Evolutionary conservation across 2,888 invertebrate genomes (phyloP), one percentile per base, ranked within the genome.

Genomic region (Lapara coniferarum): DNA sequence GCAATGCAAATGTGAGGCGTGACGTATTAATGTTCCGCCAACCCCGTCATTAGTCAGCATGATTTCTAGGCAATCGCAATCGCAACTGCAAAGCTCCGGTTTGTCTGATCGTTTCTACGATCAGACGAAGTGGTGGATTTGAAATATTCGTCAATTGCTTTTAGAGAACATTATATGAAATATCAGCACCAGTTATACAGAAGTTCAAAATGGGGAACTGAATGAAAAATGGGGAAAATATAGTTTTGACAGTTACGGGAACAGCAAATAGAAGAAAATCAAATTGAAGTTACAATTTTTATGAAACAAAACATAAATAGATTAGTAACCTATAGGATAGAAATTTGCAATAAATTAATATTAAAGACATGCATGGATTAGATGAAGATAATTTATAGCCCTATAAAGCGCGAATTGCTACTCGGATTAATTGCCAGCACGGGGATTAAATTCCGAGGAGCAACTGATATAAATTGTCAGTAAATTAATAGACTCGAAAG

Each of bases 1-100:
- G 80, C 74, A 81, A 88, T 88, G 87, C 81, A 81, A 88, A 87
- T 87, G 75, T 74, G 71, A 77, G 73, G 78, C 84, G 85, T 86
- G 84, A 86, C 85, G 84, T 86, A 86, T 87, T 85, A 86, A 87
- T 83, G 79, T 81, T 68, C 19, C 25, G n/a, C 59, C 63, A 14
- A 56, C 58, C 68, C 68, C 25, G 59, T 69, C 68, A 79, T 79
- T 78, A 80, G 75, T 78, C 75, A 78, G 73, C 73, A 77, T 75
- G 75, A 75, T 79, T 75, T 73, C 73, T 72, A 70, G 69, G 72
- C 69, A 77, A 68, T 53, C 12, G 72, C 69, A 77, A 68, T 53
- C 12, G 63, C 13, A 49, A 46, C 19, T 49, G 7, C 16, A 37
- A 19, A 19, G 12, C 12, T 19, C 12, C 10, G 19, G 49, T 46